Evolutionary conservation across 2,113 vertebrate species (phyloP).

Genomic region (Perca schrenkii): DNA sequence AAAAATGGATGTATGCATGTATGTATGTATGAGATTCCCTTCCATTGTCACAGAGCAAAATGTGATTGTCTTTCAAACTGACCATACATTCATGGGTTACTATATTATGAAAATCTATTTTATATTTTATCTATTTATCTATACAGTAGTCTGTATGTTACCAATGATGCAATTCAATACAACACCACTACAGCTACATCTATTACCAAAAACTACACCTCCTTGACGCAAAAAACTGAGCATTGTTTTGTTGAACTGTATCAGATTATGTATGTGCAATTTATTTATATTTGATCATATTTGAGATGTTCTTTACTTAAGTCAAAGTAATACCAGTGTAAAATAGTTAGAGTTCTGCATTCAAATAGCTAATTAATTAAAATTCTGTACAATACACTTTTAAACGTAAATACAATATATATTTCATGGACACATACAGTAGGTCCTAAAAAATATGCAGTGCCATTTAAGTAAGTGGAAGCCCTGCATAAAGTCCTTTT

Average conservation of each 20-base stretch:
- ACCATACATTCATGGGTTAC: neutral
- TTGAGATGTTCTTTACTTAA: too few species aligned
- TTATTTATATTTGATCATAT: too few species aligned
- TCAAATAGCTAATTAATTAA: too few species aligned
- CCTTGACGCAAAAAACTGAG: too few species aligned
- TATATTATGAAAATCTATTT: neutral
- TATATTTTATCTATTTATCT: neutral
- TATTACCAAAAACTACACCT: neutral
- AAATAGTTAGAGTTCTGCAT: too few species aligned
- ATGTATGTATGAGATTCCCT: neutral
- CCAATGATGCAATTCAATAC: neutral
- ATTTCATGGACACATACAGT: neutral
- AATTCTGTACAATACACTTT: too few species aligned
- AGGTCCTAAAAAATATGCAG: slow-evolving; percentile 1
- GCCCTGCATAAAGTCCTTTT: slow-evolving; percentile 37
- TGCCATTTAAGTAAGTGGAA: neutral
- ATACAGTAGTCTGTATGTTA: neutral
- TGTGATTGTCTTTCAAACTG: neutral
- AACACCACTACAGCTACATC: neutral
- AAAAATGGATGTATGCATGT: neutral
- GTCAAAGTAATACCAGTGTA: too few species aligned
- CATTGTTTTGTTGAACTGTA: too few species aligned
- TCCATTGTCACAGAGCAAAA: neutral
- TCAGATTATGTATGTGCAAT: too few species aligned
- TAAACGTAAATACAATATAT: too few species aligned